phyloP scores from a whole-genome alignment of 2,888 invertebrate genomes.

The Platycheirus albimanus region DNA sequence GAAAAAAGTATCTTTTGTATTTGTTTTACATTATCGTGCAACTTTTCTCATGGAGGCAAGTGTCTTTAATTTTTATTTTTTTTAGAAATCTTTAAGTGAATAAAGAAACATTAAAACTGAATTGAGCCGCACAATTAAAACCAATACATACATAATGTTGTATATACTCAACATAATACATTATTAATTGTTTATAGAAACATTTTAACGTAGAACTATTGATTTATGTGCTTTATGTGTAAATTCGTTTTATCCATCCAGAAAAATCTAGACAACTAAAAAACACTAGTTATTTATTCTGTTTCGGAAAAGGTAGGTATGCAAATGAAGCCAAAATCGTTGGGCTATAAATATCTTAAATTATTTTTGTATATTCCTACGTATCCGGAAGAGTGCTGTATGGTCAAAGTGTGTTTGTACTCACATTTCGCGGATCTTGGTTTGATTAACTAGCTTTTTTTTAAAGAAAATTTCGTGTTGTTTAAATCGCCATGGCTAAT shows the following conservation, averaged over 20 bases:
- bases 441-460: too few species aligned
- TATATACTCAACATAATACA: too few species aligned
- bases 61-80: background rate
- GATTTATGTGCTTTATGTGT: background rate
- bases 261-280: background rate
- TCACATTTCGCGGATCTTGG: background rate
- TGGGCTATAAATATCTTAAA: constrained; percentile 37
- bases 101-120: background rate
- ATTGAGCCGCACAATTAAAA: background rate
- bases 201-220: too few species aligned
- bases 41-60: constrained; percentile 24
- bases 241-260: constrained; percentile 2
- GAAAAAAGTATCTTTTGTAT: constrained; percentile 20
- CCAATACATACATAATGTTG: background rate
- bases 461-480: too few species aligned
- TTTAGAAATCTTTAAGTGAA: background rate
- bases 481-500: too few species aligned
- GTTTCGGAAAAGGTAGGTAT: constrained; percentile 28
- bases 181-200: too few species aligned
- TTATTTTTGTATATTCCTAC: background rate
- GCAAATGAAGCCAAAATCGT: constrained; percentile 45
- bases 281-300: background rate
- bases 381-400: background rate
- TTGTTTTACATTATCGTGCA: constrained; percentile 13
- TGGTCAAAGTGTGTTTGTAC: background rate